Evolutionary conservation across 2,797 vertebrate genomes (phyloP), one percentile per base, ranked within the genome.

Genomic region (Lophotriccus pileatus): DNA sequence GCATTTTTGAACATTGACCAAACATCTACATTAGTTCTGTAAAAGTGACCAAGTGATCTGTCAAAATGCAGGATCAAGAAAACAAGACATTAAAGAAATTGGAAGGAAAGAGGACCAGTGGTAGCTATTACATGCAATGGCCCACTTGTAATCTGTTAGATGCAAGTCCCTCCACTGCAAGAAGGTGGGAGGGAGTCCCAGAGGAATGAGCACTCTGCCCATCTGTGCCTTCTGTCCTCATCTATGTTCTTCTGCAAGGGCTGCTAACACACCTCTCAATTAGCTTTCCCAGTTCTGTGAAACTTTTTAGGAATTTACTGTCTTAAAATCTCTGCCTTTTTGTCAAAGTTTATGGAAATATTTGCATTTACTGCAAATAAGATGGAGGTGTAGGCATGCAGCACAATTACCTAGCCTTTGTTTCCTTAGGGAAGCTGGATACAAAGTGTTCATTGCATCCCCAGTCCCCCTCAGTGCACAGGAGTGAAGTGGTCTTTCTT

Each of bases 1-100:
- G 14, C 21, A 2, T 46, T 87, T 75, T 37, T 82, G 7, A 18
- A 89, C 89, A 64, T 1, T 11, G 5, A 27, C 55, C 53, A 53
- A 68, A 46, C 10, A 27, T 24, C 56, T 34, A 14, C 37, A 36
- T 11, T 0, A 0, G 1, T 63, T 67, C 50, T 69, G 12, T 60
- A 36, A 34, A 59, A 67, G 12, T 0, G 5, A 52, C n/a, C 4
- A 59, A 63, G 67, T 3, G n/a, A 17, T 34, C 52, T 59, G 25
- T 56, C 44, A 37, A 11, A 52, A 56, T 69, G 28, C 60, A 41
- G 12, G 34, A 30, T 12, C 0, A 0, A 2, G 27, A 4, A 3
- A 3, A 39, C 58, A 70, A 34, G 4, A 1, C 5, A 6, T 17
- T 69, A 36, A 75, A 52, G 15, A 4, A 2, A 2, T 16, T 30